phyloP scores from a whole-genome alignment of 2,888 invertebrate genomes.

The Phasia obesa region DNA sequence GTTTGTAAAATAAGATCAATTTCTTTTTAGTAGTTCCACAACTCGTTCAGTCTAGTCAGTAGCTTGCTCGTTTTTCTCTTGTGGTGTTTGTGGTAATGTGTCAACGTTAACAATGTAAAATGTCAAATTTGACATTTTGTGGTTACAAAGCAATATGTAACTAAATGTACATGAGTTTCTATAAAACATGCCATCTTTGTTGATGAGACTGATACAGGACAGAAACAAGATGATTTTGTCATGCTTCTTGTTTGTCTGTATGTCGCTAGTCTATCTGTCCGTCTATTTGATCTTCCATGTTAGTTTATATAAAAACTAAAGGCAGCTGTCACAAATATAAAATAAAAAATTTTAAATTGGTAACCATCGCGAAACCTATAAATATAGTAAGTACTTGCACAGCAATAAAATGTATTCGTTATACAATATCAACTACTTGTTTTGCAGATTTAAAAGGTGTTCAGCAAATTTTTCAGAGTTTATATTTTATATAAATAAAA shows the following conservation, averaged over 20 bases:
- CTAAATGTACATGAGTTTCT: not conserved
- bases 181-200: constrained; percentile 39
- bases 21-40: constrained; percentile 41
- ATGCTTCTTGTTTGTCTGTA: constrained; percentile 55
- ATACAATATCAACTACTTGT: not conserved
- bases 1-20: constrained; percentile 59
- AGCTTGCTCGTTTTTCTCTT: constrained; percentile 31
- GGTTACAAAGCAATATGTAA: constrained; percentile 71
- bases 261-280: constrained; percentile 28
- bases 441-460: not conserved
- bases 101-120: constrained; percentile 82
- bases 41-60: no score
- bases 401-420: not conserved
- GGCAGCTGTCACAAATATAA: constrained; percentile 59
- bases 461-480: no score
- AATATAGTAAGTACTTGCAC: not conserved
- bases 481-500: no score
- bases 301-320: constrained; percentile 35
- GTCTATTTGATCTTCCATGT: constrained; percentile 22
- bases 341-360: constrained; percentile 1
- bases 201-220: constrained; percentile 49
- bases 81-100: constrained; percentile 80
- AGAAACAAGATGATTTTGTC: constrained; percentile 67
- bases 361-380: constrained; percentile 43
- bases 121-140: constrained; percentile 80